phyloP scores from a whole-genome alignment of 2,113 vertebrate genomes.

The Odontesthes bonariensis region DNA sequence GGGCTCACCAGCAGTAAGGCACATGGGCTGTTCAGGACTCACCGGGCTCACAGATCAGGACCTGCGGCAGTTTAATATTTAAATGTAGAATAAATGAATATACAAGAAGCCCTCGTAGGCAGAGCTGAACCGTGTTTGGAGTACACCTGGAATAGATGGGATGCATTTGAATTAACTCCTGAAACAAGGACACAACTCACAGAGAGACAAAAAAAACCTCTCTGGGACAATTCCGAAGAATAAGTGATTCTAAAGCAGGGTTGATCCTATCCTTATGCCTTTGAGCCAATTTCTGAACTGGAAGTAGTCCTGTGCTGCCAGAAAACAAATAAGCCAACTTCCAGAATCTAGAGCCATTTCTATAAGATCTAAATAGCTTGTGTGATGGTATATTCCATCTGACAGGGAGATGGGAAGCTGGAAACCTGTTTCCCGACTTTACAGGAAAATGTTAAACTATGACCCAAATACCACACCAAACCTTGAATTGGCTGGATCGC shows the following conservation, averaged over 20 bases:
- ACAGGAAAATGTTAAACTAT: constrained; percentile 2
- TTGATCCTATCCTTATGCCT: no score
- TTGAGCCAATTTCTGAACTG: no score
- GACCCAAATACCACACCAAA: constrained; percentile 20
- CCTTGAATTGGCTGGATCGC: constrained; percentile 1
- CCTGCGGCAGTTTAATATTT: constrained; percentile 58
- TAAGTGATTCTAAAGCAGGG: no score
- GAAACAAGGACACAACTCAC: constrained; percentile 39
- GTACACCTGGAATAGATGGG: constrained; percentile 66
- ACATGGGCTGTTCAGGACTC: constrained; percentile 31
- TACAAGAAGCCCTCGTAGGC: constrained; percentile 61
- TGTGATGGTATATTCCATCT: not conserved
- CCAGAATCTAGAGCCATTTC: not conserved
- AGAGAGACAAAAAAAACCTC: constrained; percentile 24
- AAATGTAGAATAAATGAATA: constrained; percentile 74
- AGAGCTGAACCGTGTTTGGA: constrained; percentile 40
- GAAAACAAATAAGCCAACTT: not conserved
- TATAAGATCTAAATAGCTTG: not conserved
- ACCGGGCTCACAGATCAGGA: constrained; percentile 43
- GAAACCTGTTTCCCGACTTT: not conserved
- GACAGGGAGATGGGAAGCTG: not conserved
- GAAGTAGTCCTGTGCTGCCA: not conserved
- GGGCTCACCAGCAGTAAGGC: constrained; percentile 65
- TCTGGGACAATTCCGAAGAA: constrained; percentile 2
- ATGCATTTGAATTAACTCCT: constrained; percentile 52